These are phyloP conservation scores for Drosophila trapezifrons DNA, from an alignment of 1,140 invertebrate species.

Conservation along the genomic window DNA sequence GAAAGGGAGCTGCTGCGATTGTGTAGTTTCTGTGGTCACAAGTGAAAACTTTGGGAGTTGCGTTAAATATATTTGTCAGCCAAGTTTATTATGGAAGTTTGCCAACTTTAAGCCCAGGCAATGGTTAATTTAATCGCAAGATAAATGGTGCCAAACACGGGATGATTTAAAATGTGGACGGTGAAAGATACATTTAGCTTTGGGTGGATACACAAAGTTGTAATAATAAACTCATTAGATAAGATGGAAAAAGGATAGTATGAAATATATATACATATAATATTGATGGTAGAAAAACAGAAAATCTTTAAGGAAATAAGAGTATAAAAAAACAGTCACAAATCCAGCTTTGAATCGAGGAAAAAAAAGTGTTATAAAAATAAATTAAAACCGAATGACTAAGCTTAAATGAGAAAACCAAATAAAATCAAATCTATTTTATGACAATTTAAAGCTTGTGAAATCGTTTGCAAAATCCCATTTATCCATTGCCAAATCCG, in stretches of 20 bases:
- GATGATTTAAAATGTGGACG: neutral
- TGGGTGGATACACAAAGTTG: neutral
- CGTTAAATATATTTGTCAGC: constrained; percentile 55
- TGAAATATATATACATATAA: too few species aligned
- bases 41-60: constrained; percentile 57
- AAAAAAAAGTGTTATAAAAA: neutral
- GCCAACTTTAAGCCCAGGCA: constrained; percentile 27
- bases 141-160: constrained; percentile 8
- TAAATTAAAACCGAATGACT: neutral
- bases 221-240: neutral
- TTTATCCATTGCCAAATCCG: constrained; percentile 30
- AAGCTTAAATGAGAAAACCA: neutral
- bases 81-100: constrained; percentile 45
- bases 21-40: constrained; percentile 59
- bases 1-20: neutral
- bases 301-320: too few species aligned
- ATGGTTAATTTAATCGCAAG: constrained; percentile 28
- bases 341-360: too few species aligned
- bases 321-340: too few species aligned
- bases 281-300: too few species aligned
- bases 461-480: constrained; percentile 30
- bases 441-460: constrained; percentile 5
- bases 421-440: neutral
- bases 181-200: too few species aligned
- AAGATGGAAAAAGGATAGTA: neutral